phyloP scores from a whole-genome alignment of 2,113 vertebrate genomes.

The Alligator mississippiensis region DNA sequence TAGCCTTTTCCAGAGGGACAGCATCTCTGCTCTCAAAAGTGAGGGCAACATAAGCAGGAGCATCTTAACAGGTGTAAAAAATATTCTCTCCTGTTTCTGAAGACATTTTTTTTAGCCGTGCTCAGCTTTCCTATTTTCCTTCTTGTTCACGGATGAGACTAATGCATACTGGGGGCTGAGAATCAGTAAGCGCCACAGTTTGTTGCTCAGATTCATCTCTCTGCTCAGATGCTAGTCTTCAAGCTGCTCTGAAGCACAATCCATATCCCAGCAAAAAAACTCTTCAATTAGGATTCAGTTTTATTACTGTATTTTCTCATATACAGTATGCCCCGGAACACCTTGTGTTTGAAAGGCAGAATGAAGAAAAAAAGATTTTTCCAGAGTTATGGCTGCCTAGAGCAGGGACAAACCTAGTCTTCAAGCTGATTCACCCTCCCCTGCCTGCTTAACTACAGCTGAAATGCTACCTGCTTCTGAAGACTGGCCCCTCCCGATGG shows the following conservation, averaged over 20 bases:
- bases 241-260: neutral
- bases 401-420: neutral
- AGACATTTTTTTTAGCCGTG: neutral
- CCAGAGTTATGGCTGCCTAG: too few relatives aligned
- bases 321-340: too few relatives aligned
- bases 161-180: neutral
- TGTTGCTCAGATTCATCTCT: neutral
- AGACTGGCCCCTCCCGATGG: too few relatives aligned
- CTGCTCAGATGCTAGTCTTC: neutral
- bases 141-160: neutral
- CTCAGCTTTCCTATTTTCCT: neutral
- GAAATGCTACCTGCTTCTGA: too few relatives aligned
- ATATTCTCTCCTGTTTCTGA: neutral
- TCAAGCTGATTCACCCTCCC: too few relatives aligned
- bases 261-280: neutral
- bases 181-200: neutral
- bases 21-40: neutral
- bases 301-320: neutral
- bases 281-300: neutral
- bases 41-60: neutral
- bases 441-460: too few relatives aligned
- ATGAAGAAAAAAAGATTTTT: too few relatives aligned
- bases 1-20: neutral
- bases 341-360: too few relatives aligned
- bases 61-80: neutral